Conservation (phyloP, 1,140 invertebrate species). For the Euura saliciscinereae region DNA sequence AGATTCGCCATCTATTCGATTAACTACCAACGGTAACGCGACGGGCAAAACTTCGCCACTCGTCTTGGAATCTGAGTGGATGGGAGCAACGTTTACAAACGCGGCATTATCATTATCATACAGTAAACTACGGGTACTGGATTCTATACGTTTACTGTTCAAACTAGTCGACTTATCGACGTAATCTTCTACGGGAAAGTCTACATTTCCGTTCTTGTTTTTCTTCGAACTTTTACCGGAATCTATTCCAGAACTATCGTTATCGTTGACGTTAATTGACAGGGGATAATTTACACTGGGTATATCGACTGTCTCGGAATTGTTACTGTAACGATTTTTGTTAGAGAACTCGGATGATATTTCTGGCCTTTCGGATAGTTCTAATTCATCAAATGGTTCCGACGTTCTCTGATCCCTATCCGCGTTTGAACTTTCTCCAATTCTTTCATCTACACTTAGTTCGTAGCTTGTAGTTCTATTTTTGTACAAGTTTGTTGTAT, state of each 20-base stretch:
- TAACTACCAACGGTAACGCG: conserved; percentile 7
- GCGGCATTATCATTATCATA: background rate
- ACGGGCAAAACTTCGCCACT: conserved; percentile 2
- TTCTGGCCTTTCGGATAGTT: background rate
- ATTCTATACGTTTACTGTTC: background rate
- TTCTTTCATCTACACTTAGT: background rate
- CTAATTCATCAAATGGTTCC: background rate
- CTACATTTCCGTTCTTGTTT: background rate
- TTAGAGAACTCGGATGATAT: background rate
- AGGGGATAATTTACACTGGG: background rate
- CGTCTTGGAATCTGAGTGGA: background rate
- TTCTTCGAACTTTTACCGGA: background rate
- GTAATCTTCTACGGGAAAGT: background rate
- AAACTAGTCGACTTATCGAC: background rate
- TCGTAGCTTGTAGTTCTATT: background rate
- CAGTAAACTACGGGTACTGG: background rate
- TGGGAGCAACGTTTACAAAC: background rate
- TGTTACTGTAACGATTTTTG: background rate
- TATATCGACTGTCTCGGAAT: background rate
- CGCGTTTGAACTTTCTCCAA: background rate
- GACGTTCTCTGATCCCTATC: background rate
- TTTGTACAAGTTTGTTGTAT: too few relatives aligned
- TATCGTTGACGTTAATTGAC: background rate
- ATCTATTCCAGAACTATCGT: background rate
- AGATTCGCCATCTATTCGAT: background rate